Base-by-base conservation (phyloP, 1,140 invertebrate genomes). In the Aphaenogaster ashmeadi region DNA sequence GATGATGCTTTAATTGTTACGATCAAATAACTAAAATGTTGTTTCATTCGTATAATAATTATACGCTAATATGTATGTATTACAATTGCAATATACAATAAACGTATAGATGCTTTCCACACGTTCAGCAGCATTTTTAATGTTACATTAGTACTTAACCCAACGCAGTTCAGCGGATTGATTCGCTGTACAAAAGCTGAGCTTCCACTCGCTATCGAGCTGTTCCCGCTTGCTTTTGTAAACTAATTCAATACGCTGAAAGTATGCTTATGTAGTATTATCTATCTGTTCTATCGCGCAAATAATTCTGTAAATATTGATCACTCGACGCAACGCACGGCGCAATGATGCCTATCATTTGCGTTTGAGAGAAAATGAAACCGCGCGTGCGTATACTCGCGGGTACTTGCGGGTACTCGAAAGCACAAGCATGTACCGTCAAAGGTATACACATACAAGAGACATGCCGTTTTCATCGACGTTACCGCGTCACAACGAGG, bases 271-370 rank as follows among this genome's bases (percentile, higher is more conserved):
- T 50, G 18, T 36, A 60, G 54, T 84, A 74, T 80, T 80, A 67
- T 67, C 62, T 80, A n/a, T 50, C 54, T 60, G 62, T 44, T 74
- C 44, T 84, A 74, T 74, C 80, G 41, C 13, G 54, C 62, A 66
- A 86, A 66, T 77, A 86, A 86, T 86, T 84, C 41, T 66, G 74
- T 78, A 64, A 86, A 79, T 86, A 86, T 86, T 66, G 74, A 66
- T 79, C 83, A 84, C 80, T 74, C 80, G 80, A 47, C 15, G 38
- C 11, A 50, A 74, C 27, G 67, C 47, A 41, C 44, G 72, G n/a
- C 15, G 33, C 58, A 66, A 78, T 85, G 71, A 77, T 41, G 58
- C 41, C 58, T 85, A 85, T 85, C 60, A 50, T 77, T 69, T 69
- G 62, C 60, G 33, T 75, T 78, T 36, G 74, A 52, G 83, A 77